A percentile compares a stretch with the other conserved stretches of the same genome.
phyloP scores from a whole-genome alignment of 1,140 invertebrate species.

The Cydia splendana region DNA sequence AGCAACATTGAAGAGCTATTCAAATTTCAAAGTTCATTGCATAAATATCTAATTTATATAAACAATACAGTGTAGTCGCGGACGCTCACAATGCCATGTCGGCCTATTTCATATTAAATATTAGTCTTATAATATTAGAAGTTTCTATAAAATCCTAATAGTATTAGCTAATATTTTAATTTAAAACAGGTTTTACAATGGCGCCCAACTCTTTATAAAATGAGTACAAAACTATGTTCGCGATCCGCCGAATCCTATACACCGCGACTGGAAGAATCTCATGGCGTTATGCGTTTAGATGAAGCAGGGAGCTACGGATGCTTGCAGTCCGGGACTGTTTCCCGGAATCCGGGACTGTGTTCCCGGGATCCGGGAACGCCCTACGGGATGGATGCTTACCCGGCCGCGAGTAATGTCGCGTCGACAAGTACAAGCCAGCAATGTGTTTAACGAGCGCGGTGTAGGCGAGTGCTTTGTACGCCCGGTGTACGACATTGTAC shows the following conservation, averaged over 20 bases:
- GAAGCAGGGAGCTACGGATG: constrained; percentile 17
- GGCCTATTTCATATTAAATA: not conserved
- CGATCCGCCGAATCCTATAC: constrained; percentile 13
- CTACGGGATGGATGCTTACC: constrained; percentile 31
- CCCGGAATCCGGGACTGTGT: not conserved
- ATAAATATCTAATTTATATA: constrained; percentile 33
- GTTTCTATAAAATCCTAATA: not conserved
- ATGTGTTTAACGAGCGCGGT: constrained; percentile 38
- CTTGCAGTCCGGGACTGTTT: not conserved
- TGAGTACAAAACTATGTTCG: constrained; percentile 20
- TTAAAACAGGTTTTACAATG: not conserved
- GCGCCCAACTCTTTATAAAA: constrained; percentile 22
- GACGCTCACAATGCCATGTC: constrained; percentile 18
- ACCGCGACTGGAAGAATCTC: constrained; percentile 23
- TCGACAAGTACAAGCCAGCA: constrained; percentile 57
- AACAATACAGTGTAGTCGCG: constrained; percentile 28
- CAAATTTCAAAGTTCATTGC: constrained; percentile 33
- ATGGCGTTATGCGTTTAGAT: constrained; percentile 13
- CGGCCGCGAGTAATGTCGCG: constrained; percentile 34
- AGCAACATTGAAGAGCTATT: constrained; percentile 26
- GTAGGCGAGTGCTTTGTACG: constrained; percentile 24
- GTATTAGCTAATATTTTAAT: not conserved
- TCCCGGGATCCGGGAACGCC: not conserved
- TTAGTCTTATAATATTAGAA: constrained; percentile 4
- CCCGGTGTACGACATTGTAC: constrained; percentile 34